Evolutionary conservation across 2,888 invertebrate species (phyloP), one percentile per base, ranked within the genome.

Genomic region (Euphydryas editha): DNA sequence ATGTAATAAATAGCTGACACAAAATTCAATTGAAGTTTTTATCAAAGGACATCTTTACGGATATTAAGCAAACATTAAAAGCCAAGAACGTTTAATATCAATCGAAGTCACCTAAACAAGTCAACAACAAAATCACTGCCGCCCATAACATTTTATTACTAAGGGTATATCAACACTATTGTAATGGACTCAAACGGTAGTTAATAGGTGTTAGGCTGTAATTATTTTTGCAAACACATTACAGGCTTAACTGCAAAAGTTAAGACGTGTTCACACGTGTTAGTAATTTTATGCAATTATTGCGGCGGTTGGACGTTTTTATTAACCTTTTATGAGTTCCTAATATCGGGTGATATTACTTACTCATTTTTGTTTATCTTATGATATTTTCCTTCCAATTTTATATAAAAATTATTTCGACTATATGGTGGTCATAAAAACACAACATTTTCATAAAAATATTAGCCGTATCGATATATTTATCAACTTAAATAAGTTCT

Each of bases 201-300:
- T 44, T 62, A 62, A 55, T 62, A 62, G 62, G 55, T 55, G 55
- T 62, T 62, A 55, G 55, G 44, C 36, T 59, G 30, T 62, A 54
- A 62, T 46, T 51, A 18, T 55, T 46, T 51, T 46, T 55, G 36
- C 46, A 44, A 55, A 47, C 46, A 46, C 36, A 54, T 54, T 54
- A 54, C 54, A 54, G 54, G 17, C 36, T 54, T 54, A 54, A 54
- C 54, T 54, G 54, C 54, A 54, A 30, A 17, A 54, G 36, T 36
- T 21, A 54, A 36, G 54, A 15, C 54, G n/a, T n/a, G 54, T 24
- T 36, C 36, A 54, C 17, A 11, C 17, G 7, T 8, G 10, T 10
- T 30, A 36, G 17, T 36, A 10, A 18, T 36, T 54, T 54, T 17
- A 54, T 54, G 30, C 54, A 17, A 54, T 17, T 36, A 2, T 13